phyloP scores from a whole-genome alignment of 2,113 vertebrate species.

The Anser brachyrhynchus region DNA sequence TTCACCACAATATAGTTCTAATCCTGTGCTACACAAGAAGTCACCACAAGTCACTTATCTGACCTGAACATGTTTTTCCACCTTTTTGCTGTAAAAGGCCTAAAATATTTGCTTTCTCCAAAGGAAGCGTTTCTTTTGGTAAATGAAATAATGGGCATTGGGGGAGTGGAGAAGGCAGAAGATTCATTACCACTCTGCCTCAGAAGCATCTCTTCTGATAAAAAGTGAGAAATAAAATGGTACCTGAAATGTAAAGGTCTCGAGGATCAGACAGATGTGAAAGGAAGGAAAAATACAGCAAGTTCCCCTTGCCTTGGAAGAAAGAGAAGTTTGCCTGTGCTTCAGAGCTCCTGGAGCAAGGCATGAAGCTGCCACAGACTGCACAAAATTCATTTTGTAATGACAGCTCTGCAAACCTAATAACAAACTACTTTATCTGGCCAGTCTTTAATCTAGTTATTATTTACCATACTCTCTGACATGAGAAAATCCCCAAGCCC shows the following conservation, averaged over 20 bases:
- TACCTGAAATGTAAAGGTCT: rapidly evolving
- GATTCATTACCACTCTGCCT: neutral
- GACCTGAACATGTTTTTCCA: neutral
- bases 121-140: neutral
- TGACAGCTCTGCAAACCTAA: neutral
- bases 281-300: neutral
- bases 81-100: neutral
- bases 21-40: too few relatives aligned
- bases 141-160: neutral
- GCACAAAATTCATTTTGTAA: neutral
- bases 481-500: neutral
- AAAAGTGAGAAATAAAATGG: rapidly evolving
- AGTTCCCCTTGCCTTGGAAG: neutral
- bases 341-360: neutral
- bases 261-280: neutral
- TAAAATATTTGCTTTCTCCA: neutral
- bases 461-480: neutral
- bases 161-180: neutral
- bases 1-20: neutral
- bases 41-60: neutral
- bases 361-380: neutral
- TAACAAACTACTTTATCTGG: neutral
- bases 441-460: neutral
- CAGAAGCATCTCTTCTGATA: neutral
- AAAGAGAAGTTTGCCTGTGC: neutral